phyloP scores from a whole-genome alignment of 2,888 invertebrate genomes.

The Dorcus hopei region DNA sequence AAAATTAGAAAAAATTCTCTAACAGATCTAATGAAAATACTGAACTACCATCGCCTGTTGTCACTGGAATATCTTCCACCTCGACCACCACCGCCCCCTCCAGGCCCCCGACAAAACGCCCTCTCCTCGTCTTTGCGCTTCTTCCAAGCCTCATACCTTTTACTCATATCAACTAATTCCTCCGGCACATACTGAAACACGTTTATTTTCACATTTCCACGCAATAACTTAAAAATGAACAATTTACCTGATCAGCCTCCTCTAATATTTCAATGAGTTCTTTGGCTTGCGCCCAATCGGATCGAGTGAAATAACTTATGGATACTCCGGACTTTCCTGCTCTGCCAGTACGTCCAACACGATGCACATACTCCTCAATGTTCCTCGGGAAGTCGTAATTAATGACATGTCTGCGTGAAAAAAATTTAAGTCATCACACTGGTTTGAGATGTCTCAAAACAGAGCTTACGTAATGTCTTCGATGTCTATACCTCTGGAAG shows the following conservation, averaged over 20 bases:
- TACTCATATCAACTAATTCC: conserved; percentile 72
- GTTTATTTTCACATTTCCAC: neutral
- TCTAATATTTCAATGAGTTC: conserved; percentile 82
- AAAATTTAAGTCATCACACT: neutral
- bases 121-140: conserved; percentile 58
- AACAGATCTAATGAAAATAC: neutral
- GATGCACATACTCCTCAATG: conserved; percentile 94
- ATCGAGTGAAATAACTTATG: conserved; percentile 74
- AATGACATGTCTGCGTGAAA: conserved; percentile 65
- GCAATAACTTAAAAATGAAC: neutral
- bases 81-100: conserved; percentile 35
- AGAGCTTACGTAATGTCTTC: conserved; percentile 70
- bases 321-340: conserved; percentile 84
- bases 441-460: neutral
- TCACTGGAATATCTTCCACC: conserved; percentile 24
- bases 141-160: conserved; percentile 68
- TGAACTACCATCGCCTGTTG: conserved; percentile 11
- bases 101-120: conserved; percentile 44
- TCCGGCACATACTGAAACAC: conserved; percentile 67
- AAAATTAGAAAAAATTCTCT: conserved; percentile 3
- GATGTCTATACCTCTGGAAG: conserved; percentile 90
- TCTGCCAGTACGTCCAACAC: conserved; percentile 93
- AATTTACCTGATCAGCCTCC: conserved; percentile 70
- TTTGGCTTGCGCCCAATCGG: conserved; percentile 79
- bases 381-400: conserved; percentile 93